These are phyloP conservation scores for Podilymbus podiceps DNA, from an alignment of 2,113 vertebrate genomes.

Conservation along the genomic window DNA sequence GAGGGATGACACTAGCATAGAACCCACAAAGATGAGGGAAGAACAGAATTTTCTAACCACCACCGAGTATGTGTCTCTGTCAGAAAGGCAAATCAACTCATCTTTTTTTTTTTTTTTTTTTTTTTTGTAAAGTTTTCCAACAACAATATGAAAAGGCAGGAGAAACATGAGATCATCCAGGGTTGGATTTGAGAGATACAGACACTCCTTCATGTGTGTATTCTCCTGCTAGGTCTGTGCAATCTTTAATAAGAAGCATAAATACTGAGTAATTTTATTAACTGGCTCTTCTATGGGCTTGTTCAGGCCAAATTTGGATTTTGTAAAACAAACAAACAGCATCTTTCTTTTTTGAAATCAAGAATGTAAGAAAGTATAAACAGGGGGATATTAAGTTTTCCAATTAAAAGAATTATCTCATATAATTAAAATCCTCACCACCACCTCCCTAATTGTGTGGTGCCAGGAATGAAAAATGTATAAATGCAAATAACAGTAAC, in stretches of 20 bases:
- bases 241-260: slow-evolving; percentile 4
- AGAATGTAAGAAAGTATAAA: slow-evolving; percentile 27
- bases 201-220: background rate
- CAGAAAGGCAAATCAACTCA: background rate
- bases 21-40: background rate
- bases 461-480: background rate
- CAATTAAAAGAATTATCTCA: slow-evolving; percentile 30
- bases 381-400: slow-evolving; percentile 16
- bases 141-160: background rate
- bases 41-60: background rate
- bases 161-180: slow-evolving; percentile 29
- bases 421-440: background rate
- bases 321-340: slow-evolving; percentile 41
- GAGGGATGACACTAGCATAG: background rate
- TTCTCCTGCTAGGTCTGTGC: background rate
- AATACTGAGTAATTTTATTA: slow-evolving; percentile 39
- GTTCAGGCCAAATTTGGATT: slow-evolving; percentile 39
- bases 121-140: background rate
- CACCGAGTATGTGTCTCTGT: fast-evolving
- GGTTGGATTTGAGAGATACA: background rate
- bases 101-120: background rate
- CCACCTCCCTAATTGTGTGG: background rate
- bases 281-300: slow-evolving; percentile 8
- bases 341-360: background rate
- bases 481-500: background rate